These are phyloP conservation scores for Anhinga rufa DNA, from an alignment of 2,113 vertebrate genomes.

Conservation along the genomic window DNA sequence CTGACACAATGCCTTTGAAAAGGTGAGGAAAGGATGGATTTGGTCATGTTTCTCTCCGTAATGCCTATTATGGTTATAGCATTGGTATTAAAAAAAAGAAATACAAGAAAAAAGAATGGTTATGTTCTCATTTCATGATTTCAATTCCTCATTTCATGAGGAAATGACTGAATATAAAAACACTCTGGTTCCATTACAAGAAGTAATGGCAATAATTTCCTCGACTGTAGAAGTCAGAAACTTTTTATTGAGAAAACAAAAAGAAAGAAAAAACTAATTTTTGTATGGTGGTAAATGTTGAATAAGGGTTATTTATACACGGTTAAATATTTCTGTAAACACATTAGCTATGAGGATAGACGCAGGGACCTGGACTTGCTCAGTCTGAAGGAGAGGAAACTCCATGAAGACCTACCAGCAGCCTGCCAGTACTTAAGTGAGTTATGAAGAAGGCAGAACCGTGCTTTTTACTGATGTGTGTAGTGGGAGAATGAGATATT, in stretches of 20 bases:
- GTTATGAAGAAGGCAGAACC: background rate
- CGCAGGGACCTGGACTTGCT: background rate
- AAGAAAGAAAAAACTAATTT: background rate
- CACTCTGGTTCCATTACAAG: background rate
- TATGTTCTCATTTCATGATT: rapidly evolving
- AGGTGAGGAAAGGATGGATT: background rate
- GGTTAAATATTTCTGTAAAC: background rate
- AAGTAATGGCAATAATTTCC: background rate
- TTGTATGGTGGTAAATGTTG: background rate
- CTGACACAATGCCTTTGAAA: background rate
- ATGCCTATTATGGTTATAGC: background rate
- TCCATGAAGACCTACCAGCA: background rate
- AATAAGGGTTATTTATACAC: background rate
- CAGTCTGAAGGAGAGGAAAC: background rate
- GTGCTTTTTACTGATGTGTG: background rate
- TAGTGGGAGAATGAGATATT: background rate
- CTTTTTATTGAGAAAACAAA: background rate
- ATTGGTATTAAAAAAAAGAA: background rate
- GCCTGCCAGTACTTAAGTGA: background rate
- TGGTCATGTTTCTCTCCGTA: background rate
- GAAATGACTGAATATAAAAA: background rate
- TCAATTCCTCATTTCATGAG: background rate
- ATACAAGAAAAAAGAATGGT: background rate
- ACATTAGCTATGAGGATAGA: background rate
- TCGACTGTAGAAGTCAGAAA: background rate